These are phyloP conservation scores for Tetragonula clypearis DNA, from an alignment of 1,140 invertebrate genomes.

Conservation along the genomic window DNA sequence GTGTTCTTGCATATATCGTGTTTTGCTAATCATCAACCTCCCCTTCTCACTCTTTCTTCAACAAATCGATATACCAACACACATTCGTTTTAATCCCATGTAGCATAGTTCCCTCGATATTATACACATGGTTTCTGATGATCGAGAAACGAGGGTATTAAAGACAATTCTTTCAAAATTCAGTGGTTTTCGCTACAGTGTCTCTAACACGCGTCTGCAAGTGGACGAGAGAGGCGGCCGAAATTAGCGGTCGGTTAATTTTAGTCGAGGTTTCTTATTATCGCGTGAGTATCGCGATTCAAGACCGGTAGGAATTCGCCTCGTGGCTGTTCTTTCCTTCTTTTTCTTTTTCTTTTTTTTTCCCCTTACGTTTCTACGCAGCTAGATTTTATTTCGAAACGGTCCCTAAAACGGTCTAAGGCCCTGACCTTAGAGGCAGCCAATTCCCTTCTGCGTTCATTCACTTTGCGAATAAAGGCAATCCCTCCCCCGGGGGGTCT, in stretches of 20 bases:
- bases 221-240: background rate
- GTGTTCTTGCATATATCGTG: too few relatives aligned
- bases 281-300: background rate
- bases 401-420: background rate
- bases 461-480: slow-evolving; percentile 17
- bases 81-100: too few relatives aligned
- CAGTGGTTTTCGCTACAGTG: too few relatives aligned
- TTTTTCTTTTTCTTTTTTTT: too few relatives aligned
- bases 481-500: background rate
- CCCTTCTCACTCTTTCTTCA: too few relatives aligned
- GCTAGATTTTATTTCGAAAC: slow-evolving; percentile 33
- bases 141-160: too few relatives aligned
- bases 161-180: background rate
- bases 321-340: background rate
- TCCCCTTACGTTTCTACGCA: background rate
- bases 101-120: too few relatives aligned
- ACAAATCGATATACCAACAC: too few relatives aligned
- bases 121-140: too few relatives aligned
- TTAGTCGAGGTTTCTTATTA: slow-evolving; percentile 31
- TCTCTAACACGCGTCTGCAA: background rate
- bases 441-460: slow-evolving; percentile 22
- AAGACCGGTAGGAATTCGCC: slow-evolving; percentile 12
- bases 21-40: too few relatives aligned
- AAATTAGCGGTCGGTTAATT: slow-evolving; percentile 30
- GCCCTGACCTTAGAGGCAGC: slow-evolving; percentile 30